Evolutionary conservation across 2,888 invertebrate genomes (phyloP).

Genomic region (Listrodromus nycthemerus): DNA sequence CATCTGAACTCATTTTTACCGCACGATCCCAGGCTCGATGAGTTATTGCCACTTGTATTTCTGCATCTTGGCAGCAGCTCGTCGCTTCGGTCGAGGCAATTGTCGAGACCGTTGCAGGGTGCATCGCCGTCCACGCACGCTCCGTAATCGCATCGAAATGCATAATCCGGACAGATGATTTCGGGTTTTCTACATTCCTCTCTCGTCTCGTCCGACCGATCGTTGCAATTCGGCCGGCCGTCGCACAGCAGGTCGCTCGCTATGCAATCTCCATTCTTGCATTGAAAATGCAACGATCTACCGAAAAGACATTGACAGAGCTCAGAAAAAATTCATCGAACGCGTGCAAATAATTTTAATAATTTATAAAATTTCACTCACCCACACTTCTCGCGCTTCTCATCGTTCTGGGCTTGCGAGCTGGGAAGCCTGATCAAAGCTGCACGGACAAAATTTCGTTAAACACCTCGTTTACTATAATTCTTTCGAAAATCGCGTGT

Average conservation of each 20-base stretch:
- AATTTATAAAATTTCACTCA: neutral
- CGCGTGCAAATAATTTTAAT: neutral
- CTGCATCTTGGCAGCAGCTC: slow-evolving; percentile 80
- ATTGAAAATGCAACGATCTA: slow-evolving; percentile 73
- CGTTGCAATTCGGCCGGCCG: slow-evolving; percentile 84
- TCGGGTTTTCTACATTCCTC: slow-evolving; percentile 73
- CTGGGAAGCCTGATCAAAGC: neutral
- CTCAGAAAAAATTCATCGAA: neutral
- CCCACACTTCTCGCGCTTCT: neutral
- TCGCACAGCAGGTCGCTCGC: slow-evolving; percentile 83
- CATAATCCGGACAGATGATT: slow-evolving; percentile 85
- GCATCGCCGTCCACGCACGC: slow-evolving; percentile 87
- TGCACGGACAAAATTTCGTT: neutral
- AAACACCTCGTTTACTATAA: neutral
- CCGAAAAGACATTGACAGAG: neutral
- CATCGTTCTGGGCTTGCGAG: neutral
- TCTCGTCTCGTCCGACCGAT: slow-evolving; percentile 84
- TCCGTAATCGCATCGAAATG: slow-evolving; percentile 88
- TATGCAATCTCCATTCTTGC: slow-evolving; percentile 83
- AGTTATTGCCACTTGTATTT: slow-evolving; percentile 20
- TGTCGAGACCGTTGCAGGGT: slow-evolving; percentile 85
- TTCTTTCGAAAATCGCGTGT: neutral
- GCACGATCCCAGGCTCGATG: slow-evolving; percentile 63
- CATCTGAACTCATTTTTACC: slow-evolving; percentile 74
- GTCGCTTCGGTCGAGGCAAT: slow-evolving; percentile 86